A percentile compares a stretch with the other conserved stretches of the same genome.
These are phyloP conservation scores for Caenorhabditis sp. DNA, from an alignment of 2,888 invertebrate species.

Conservation along the genomic window DNA sequence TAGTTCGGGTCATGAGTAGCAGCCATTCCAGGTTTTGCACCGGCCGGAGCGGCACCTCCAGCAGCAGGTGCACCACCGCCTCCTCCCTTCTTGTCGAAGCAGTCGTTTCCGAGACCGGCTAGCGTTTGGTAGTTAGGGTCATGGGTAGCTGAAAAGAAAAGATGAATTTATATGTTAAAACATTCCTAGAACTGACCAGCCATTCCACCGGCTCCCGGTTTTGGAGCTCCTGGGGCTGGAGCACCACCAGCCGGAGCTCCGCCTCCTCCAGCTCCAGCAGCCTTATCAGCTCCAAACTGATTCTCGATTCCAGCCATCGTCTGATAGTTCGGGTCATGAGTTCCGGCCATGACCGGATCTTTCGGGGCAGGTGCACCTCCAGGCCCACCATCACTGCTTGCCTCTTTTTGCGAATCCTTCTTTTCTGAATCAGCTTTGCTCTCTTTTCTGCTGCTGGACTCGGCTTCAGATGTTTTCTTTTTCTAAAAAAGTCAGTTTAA, in stretches of 20 bases:
- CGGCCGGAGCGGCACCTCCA: not conserved
- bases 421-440: not conserved
- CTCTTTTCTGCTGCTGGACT: not conserved
- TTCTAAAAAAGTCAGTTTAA: no score
- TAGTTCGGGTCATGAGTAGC: conserved; percentile 11
- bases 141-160: not conserved
- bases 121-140: conserved; percentile 7
- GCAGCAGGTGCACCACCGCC: not conserved
- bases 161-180: no score
- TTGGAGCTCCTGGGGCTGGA: no score
- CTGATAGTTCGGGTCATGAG: conserved; percentile 37
- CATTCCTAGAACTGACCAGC: not conserved
- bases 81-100: conserved; percentile 7
- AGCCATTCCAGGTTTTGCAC: conserved; percentile 5
- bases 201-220: no score
- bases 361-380: not conserved
- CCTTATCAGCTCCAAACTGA: conserved; percentile 1
- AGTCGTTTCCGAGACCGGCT: conserved; percentile 4
- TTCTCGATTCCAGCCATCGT: conserved; percentile 23
- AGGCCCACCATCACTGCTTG: not conserved
- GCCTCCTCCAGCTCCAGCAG: not conserved
- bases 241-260: not conserved
- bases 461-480: not conserved
- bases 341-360: not conserved
- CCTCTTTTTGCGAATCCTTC: not conserved